Percentiles rank a stretch among this genome's conserved stretches.
Evolutionary conservation across 2,888 invertebrate genomes (phyloP).

Genomic region (Ceraclea dissimilis): DNA sequence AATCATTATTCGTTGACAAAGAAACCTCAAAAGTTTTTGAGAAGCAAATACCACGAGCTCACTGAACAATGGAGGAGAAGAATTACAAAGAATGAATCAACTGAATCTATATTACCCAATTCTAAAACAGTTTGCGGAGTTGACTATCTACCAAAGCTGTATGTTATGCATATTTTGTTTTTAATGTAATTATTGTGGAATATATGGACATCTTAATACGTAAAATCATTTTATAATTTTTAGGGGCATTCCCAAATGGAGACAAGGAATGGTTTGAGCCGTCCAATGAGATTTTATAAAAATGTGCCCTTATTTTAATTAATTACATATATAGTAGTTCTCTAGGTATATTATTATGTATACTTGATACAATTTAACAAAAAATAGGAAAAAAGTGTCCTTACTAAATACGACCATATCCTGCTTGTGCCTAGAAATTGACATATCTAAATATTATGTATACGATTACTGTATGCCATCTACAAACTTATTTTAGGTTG

Average conservation of each 20-base stretch:
- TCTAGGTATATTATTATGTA: no score
- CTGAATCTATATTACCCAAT: constrained; percentile 1
- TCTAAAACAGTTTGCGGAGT: not conserved
- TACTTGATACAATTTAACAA: no score
- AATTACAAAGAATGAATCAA: not conserved
- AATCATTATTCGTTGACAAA: not conserved
- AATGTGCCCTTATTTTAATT: no score
- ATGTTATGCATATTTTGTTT: constrained; percentile 4
- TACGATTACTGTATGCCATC: no score
- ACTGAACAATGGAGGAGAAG: constrained; percentile 20
- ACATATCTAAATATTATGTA: no score
- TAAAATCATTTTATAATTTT: constrained; percentile 1
- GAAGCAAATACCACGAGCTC: constrained; percentile 10
- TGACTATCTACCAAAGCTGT: constrained; percentile 21
- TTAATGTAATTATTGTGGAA: no score
- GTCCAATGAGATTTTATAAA: no score
- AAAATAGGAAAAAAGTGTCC: no score
- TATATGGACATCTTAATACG: not conserved
- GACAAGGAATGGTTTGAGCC: constrained; percentile 11
- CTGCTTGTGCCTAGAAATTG: no score
- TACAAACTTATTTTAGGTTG: no score
- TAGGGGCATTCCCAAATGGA: constrained; percentile 21
- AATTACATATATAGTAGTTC: no score
- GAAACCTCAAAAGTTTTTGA: not conserved
- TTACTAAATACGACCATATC: no score